A percentile compares a stretch with the other conserved stretches of the same genome.
phyloP scores from a whole-genome alignment of 2,888 invertebrate genomes.

The Sipunculus nudus region DNA sequence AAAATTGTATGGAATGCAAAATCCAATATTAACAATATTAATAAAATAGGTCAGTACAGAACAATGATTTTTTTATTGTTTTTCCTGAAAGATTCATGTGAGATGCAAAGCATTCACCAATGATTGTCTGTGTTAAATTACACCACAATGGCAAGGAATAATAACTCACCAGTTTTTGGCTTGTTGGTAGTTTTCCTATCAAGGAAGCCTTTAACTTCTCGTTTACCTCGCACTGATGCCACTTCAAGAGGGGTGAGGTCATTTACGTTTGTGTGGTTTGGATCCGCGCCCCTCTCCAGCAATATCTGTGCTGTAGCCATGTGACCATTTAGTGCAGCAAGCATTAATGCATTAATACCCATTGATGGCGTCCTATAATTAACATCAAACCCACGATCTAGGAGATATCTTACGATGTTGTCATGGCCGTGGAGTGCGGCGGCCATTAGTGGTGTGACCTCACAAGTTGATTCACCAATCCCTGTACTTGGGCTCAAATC shows the following conservation, averaged over 20 bases:
- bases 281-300: constrained; percentile 64
- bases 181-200: constrained; percentile 64
- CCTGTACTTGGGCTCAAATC: constrained; percentile 46
- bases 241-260: constrained; percentile 65
- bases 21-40: too few relatives aligned
- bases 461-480: constrained; percentile 52
- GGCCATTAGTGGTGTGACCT: constrained; percentile 62
- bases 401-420: constrained; percentile 58
- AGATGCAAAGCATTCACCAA: too few relatives aligned
- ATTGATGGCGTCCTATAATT: constrained; percentile 61
- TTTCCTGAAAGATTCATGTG: too few relatives aligned
- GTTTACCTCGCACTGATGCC: constrained; percentile 52
- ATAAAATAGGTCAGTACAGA: too few relatives aligned
- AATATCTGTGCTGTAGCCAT: constrained; percentile 65
- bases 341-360: constrained; percentile 65
- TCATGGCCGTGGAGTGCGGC: constrained; percentile 65
- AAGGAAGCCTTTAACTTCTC: constrained; percentile 60
- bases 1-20: too few relatives aligned
- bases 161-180: constrained; percentile 51
- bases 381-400: constrained; percentile 62
- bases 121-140: too few relatives aligned
- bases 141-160: too few relatives aligned
- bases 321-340: constrained; percentile 65
- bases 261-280: constrained; percentile 61
- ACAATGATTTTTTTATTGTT: too few relatives aligned